Base-by-base conservation (phyloP, 92 coral and sea anemone species). In the Metridium senile region DNA sequence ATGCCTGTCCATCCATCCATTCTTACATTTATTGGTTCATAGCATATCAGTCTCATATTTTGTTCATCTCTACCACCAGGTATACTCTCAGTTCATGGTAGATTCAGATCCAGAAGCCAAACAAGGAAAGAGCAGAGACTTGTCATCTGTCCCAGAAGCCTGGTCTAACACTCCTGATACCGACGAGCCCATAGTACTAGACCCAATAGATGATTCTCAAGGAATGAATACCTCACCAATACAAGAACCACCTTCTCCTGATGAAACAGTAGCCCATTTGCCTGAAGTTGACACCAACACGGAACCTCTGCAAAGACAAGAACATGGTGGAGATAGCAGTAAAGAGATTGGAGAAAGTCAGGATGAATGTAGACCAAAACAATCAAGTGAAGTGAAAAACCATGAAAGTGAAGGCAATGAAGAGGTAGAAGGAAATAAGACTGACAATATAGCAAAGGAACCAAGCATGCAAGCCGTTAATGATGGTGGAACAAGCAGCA, bases 41-140 rank as follows among this genome's bases (percentile, higher is more conserved):
- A n/a, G n/a, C n/a, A n/a, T n/a, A n/a, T n/a, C n/a, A n/a, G n/a
- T n/a, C n/a, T n/a, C n/a, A n/a, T n/a, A n/a, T n/a, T n/a, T n/a
- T 54, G 17, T 20, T 59, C 1, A 22, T 59, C 32, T 62, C 68
- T 33, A 4, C 57, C n/a, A 47, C 34, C 25, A 84, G 88, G 88
- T 84, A 2, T 81, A 81, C 26, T 76, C 84, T n/a, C 84, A 84
- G 30, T 49, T 84, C 62, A 84, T 77, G 56, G 88, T 71, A n/a
- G 87, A 82, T 9, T 34, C 76, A 68, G 72, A 77, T 34, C 33
- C 53, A 16, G 69, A 63, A 35, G 83, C 70, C 26, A 61, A 69
- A 28, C 76, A 83, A 39, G 68, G 47, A 33, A 56, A 46, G 4
- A 56, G 54, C n/a, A 77, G 58, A 58, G 82, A 56, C 39, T 68